phyloP scores from a whole-genome alignment of 2,113 vertebrate genomes.

The Puma concolor region DNA sequence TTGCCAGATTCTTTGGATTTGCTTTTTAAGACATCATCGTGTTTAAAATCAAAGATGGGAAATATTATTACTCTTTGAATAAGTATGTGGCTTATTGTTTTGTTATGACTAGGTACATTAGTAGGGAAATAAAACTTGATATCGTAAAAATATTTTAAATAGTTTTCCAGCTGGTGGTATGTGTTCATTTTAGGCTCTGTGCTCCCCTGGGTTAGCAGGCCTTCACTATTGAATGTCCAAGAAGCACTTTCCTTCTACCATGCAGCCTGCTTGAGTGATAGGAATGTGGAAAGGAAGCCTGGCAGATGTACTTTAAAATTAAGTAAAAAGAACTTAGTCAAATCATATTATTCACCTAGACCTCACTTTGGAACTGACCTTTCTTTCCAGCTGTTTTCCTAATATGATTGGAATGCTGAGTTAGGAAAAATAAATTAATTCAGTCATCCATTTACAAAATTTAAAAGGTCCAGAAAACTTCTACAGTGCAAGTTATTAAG shows the following conservation, averaged over 20 bases:
- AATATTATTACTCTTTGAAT: constrained; percentile 15
- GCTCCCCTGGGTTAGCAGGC: not conserved
- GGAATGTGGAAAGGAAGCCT: constrained; percentile 43
- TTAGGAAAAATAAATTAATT: not conserved
- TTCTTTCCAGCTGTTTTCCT: constrained; percentile 46
- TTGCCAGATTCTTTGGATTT: not conserved
- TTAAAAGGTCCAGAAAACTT: constrained; percentile 55
- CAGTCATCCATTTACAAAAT: not conserved
- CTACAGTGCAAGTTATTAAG: constrained; percentile 64
- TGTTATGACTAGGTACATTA: not conserved
- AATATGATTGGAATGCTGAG: not conserved
- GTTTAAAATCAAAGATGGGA: constrained; percentile 36
- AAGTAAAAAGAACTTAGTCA: constrained; percentile 63
- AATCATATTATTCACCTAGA: constrained; percentile 40
- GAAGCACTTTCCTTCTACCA: constrained; percentile 19
- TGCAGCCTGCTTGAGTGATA: constrained; percentile 25
- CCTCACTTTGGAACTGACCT: constrained; percentile 66
- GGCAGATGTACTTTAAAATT: constrained; percentile 64
- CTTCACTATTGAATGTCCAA: constrained; percentile 1
- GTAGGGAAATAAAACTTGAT: not conserved
- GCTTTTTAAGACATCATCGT: not conserved
- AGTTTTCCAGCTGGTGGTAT: not conserved
- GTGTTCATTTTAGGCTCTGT: not conserved
- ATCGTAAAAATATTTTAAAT: not conserved
- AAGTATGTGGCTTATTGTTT: not conserved